A percentile compares a stretch with the other conserved stretches of the same genome.
phyloP scores from a whole-genome alignment of 2,888 invertebrate genomes.

The Rhaphigaster nebulosa region DNA sequence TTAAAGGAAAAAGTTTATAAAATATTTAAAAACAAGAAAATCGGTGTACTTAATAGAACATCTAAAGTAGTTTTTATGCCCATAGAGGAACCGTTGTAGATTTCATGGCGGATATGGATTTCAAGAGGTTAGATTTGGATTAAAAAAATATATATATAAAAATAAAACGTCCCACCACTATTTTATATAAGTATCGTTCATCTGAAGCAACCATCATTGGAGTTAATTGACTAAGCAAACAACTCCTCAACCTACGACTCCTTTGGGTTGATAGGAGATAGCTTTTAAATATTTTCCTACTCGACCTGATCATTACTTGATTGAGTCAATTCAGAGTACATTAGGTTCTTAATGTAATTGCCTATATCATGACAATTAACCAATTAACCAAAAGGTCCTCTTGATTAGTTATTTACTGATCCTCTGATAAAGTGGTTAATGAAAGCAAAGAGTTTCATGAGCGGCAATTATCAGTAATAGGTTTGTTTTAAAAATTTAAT shows the following conservation, averaged over 20 bases:
- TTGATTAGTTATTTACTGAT: slow-evolving; percentile 10
- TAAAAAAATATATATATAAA: too few species aligned
- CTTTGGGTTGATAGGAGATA: not conserved
- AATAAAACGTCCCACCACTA: not conserved
- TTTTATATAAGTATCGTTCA: not conserved
- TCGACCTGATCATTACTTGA: slow-evolving; percentile 6
- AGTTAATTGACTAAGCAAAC: not conserved
- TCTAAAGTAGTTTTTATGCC: too few species aligned
- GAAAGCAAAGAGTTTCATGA: not conserved
- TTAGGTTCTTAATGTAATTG: not conserved
- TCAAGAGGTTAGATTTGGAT: too few species aligned
- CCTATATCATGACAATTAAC: not conserved
- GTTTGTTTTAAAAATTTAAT: slow-evolving; percentile 1
- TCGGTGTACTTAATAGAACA: too few species aligned
- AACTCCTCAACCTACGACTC: not conserved
- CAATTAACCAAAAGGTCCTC: not conserved
- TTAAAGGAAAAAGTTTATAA: too few species aligned
- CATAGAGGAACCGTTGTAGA: too few species aligned
- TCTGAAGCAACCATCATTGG: not conserved
- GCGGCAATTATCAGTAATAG: not conserved
- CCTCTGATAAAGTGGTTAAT: not conserved
- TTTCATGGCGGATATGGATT: too few species aligned
- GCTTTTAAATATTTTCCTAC: not conserved
- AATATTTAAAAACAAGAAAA: too few species aligned
- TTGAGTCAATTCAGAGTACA: not conserved